Evolutionary conservation across 2,797 vertebrate genomes (phyloP), one percentile per base, ranked within the genome.

Genomic region (Poecilia picta): DNA sequence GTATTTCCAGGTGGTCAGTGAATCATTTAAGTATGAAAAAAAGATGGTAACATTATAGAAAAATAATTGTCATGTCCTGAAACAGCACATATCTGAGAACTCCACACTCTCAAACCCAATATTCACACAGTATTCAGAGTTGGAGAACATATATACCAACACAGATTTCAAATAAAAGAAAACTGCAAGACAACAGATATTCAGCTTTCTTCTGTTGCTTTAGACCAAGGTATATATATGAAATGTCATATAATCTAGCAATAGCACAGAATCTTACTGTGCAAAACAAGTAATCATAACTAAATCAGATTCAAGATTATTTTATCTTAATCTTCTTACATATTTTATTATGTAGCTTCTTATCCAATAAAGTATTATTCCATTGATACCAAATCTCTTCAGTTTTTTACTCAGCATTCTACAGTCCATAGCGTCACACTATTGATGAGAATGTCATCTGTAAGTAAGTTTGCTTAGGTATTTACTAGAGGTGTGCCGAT

Each of bases 391-490:
- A 39, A 36, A 39, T 20, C 33, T 23, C 36, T 41, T 20, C 36
- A 68, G 20, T 3, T 64, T 49, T 36, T 64, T 64, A 33, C 33
- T 66, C 31, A 39, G 16, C 8, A 66, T 8, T 23, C 33, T 23
- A 11, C 23, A 23, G 36, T 41, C 1, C 10, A 41, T 23, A 20
- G 18, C 39, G 20, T 41, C 8, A 33, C 16, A 13, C 57, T 62
- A 62, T 62, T 18, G 28, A 41, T 55, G 73, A 55, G 11, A 74
- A 31, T 77, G 55, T 1, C 66, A 79, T 45, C 51, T 71, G 18
- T 20, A 72, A 70, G 55, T 45, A 20, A 76, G 73, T 81, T 43
- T 18, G 28, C 55, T 75, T 10, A 72, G 74, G 11, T 83, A 72
- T 43, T 10, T 10, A 41, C n/a, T n/a, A n/a, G n/a, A n/a, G n/a